Evolutionary conservation across 2,888 invertebrate genomes (phyloP).

Genomic region (Branchellion lobata): DNA sequence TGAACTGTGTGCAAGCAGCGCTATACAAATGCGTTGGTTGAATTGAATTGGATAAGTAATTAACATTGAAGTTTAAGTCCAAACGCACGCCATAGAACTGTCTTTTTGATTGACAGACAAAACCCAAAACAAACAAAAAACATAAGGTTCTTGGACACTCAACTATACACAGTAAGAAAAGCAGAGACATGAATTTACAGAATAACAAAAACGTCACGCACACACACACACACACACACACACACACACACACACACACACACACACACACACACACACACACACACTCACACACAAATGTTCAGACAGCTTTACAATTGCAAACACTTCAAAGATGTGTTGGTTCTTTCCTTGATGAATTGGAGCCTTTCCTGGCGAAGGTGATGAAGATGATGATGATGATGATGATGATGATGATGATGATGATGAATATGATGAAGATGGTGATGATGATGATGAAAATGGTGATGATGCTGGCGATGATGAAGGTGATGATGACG

Average conservation of each 20-base stretch:
- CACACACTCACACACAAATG: conserved; percentile 38
- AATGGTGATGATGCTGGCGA: neutral
- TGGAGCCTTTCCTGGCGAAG: neutral
- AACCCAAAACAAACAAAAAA: conserved; percentile 7
- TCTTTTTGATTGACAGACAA: no score
- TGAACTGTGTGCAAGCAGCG: no score
- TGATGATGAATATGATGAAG: neutral
- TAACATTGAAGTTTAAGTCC: no score
- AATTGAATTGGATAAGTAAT: no score
- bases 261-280: conserved; percentile 44
- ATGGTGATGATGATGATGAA: neutral
- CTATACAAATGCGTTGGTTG: no score
- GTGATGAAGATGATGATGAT: neutral
- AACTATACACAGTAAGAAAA: neutral
- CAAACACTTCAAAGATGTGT: neutral
- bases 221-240: conserved; percentile 34
- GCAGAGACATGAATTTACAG: conserved; percentile 14
- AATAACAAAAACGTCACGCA: neutral
- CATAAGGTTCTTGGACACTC: neutral
- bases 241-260: conserved; percentile 41
- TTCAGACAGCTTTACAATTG: neutral
- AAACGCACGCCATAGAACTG: no score
- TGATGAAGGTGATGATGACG: neutral
- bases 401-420: neutral
- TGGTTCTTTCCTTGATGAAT: neutral